These are phyloP conservation scores for Sceliomorpha sp. DNA, from an alignment of 2,888 invertebrate species.

Conservation along the genomic window DNA sequence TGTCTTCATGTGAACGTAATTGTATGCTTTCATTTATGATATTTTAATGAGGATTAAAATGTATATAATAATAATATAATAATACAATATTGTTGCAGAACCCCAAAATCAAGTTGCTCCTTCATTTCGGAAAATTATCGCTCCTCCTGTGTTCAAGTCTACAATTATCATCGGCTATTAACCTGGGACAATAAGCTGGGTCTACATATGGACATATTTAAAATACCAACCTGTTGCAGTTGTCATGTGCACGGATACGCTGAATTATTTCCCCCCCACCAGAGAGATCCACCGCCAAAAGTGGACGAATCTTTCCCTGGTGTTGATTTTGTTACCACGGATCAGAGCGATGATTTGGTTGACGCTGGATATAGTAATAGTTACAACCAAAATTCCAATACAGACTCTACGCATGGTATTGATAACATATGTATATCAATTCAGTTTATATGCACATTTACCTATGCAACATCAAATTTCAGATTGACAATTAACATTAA, in stretches of 20 bases:
- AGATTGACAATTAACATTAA: not conserved
- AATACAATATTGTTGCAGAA: conserved; percentile 82
- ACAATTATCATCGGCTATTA: conserved; percentile 89
- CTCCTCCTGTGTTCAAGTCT: conserved; percentile 90
- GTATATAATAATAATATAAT: no score
- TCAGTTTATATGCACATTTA: not conserved
- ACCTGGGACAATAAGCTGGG: conserved; percentile 91
- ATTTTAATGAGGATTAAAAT: no score
- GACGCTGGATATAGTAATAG: conserved; percentile 52
- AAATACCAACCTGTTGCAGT: conserved; percentile 91
- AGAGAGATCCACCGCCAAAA: conserved; percentile 82
- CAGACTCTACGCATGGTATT: conserved; percentile 44
- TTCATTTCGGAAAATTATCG: conserved; percentile 90
- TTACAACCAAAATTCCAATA: conserved; percentile 14
- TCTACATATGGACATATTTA: conserved; percentile 91
- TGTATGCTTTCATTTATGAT: no score
- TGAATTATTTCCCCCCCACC: conserved; percentile 85
- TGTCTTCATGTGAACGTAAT: no score
- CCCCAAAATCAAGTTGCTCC: conserved; percentile 88
- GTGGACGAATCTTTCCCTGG: conserved; percentile 83
- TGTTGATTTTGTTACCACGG: conserved; percentile 79
- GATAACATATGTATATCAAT: conserved; percentile 4
- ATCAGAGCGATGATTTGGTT: conserved; percentile 64
- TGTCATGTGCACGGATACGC: conserved; percentile 90
- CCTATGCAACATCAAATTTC: not conserved